phyloP scores from a whole-genome alignment of 2,888 invertebrate genomes.

The Leptinotarsa rubiginosa region DNA sequence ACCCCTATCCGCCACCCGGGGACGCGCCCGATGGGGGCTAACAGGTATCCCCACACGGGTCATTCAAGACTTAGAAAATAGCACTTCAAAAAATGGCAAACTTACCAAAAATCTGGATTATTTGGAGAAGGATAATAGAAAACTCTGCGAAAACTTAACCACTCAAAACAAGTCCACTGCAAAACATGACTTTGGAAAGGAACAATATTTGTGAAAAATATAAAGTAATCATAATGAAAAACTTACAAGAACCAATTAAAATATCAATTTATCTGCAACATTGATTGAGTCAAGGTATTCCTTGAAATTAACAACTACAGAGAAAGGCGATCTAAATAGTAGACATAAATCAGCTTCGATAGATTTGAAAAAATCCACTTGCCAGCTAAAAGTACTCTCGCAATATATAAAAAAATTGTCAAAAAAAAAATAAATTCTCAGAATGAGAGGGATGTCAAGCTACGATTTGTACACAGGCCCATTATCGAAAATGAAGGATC shows the following conservation, averaged over 20 bases:
- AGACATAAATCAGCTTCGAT: neutral
- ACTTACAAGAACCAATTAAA: neutral
- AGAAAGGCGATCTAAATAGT: neutral
- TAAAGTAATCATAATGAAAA: neutral
- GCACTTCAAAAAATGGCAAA: constrained; percentile 4
- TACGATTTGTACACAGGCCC: neutral
- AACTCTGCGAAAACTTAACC: neutral
- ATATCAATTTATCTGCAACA: neutral
- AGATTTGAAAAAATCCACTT: no score
- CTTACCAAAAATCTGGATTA: constrained; percentile 6
- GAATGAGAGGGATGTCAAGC: neutral
- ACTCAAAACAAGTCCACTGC: neutral
- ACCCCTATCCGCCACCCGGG: no score
- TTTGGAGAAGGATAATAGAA: neutral
- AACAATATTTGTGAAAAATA: neutral
- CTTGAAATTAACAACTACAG: neutral
- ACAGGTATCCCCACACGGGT: neutral
- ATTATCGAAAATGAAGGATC: constrained; percentile 1
- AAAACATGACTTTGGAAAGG: neutral
- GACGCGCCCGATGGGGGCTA: no score
- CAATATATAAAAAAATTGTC: no score
- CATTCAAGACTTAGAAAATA: constrained; percentile 10
- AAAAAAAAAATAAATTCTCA: no score
- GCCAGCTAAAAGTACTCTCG: no score
- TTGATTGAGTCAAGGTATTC: neutral